These are phyloP conservation scores for Drosophila athabasca DNA, from an alignment of 1,140 invertebrate genomes.

Conservation along the genomic window DNA sequence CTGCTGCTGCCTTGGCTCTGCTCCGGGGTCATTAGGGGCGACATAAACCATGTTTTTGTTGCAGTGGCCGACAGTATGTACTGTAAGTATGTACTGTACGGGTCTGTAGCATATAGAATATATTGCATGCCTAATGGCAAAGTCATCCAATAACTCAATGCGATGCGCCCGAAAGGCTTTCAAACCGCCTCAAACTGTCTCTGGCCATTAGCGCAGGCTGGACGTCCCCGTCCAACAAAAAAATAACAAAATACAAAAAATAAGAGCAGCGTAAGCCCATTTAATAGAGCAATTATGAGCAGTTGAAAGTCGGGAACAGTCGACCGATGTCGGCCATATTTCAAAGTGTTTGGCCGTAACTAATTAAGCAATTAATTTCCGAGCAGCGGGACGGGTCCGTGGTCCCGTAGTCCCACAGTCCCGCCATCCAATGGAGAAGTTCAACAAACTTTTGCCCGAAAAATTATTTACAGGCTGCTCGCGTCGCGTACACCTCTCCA, in stretches of 20 bases:
- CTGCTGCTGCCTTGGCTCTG: constrained; percentile 21
- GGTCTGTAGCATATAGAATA: constrained; percentile 54
- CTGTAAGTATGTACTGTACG: background rate
- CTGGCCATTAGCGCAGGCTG: constrained; percentile 65
- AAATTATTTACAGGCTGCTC: constrained; percentile 64
- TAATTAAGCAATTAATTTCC: constrained; percentile 82
- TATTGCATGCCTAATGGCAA: constrained; percentile 78
- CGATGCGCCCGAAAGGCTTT: constrained; percentile 42
- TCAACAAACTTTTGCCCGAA: constrained; percentile 75
- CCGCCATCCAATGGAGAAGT: constrained; percentile 40
- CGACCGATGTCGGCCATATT: constrained; percentile 74
- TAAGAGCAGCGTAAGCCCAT: constrained; percentile 65
- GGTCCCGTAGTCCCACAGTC: constrained; percentile 12
- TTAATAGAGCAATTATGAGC: constrained; percentile 82
- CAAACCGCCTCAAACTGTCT: constrained; percentile 18
- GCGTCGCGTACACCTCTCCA: constrained; percentile 26
- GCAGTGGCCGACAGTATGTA: constrained; percentile 65
- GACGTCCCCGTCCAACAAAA: constrained; percentile 32
- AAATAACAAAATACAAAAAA: constrained; percentile 25
- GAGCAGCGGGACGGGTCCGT: constrained; percentile 39
- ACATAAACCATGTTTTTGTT: constrained; percentile 83
- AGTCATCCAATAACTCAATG: constrained; percentile 65
- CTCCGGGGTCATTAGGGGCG: constrained; percentile 77
- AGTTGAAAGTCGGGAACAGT: constrained; percentile 69
- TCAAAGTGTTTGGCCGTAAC: constrained; percentile 81